Evolutionary conservation across 2,113 vertebrate species (phyloP).

Genomic region (Oxyruncus cristatus): DNA sequence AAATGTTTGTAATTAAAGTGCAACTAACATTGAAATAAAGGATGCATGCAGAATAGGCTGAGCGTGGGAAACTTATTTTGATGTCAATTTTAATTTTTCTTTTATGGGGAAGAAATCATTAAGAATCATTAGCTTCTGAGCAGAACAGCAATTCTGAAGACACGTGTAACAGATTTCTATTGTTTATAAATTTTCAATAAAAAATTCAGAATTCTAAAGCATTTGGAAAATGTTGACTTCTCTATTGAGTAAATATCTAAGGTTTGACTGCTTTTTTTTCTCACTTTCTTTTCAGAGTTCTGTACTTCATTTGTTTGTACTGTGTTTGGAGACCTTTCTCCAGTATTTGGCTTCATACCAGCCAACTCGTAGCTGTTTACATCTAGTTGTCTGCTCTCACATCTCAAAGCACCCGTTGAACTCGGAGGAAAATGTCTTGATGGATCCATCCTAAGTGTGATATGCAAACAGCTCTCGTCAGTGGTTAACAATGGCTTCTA

Average conservation of each 20-base stretch:
- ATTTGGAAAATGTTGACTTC: background rate
- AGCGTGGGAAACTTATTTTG: background rate
- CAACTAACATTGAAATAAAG: background rate
- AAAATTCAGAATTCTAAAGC: background rate
- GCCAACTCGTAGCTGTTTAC: background rate
- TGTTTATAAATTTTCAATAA: background rate
- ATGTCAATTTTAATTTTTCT: background rate
- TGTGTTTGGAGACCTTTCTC: conserved; percentile 2
- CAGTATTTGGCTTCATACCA: background rate
- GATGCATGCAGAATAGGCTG: background rate
- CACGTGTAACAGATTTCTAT: background rate
- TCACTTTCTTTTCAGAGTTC: conserved; percentile 14
- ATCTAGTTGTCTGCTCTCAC: background rate
- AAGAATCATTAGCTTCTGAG: background rate
- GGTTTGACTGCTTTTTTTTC: background rate
- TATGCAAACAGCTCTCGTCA: background rate
- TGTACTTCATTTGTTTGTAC: background rate
- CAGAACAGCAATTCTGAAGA: background rate
- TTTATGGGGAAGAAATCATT: background rate
- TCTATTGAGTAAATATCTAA: background rate
- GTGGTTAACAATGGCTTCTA: conserved; percentile 66
- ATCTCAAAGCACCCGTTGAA: conserved; percentile 13
- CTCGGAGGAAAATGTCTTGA: conserved; percentile 55
- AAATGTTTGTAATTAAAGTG: background rate
- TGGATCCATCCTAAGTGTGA: conserved; percentile 49